Percentiles rank a stretch among this genome's conserved stretches.
Conservation (phyloP, 2,888 invertebrate genomes). For the Lasioglossum figueresi region DNA sequence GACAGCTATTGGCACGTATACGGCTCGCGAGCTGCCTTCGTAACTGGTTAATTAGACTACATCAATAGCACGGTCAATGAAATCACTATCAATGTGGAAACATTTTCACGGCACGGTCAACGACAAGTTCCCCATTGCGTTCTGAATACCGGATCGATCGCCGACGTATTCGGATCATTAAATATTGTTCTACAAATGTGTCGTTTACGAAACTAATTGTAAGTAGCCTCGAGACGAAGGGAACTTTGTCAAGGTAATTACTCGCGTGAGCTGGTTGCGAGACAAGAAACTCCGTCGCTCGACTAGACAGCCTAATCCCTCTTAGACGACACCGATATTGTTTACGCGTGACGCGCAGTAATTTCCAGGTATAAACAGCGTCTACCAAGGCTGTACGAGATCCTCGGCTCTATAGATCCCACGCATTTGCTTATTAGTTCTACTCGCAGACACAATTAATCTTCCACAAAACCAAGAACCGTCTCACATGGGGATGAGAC, state of each 20-base stretch:
- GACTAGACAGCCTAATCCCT: slow-evolving; percentile 16
- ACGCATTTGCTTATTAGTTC: slow-evolving; percentile 5
- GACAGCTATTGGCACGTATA: not conserved
- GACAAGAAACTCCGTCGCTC: slow-evolving; percentile 7
- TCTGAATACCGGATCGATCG: not conserved
- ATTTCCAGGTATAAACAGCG: not conserved
- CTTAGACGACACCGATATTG: slow-evolving; percentile 21
- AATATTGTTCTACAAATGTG: not conserved
- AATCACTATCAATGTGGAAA: not conserved
- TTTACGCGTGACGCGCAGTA: slow-evolving; percentile 10
- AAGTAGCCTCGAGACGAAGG: not conserved
- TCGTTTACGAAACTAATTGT: not conserved
- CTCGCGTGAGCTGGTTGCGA: not conserved
- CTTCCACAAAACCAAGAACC: not conserved
- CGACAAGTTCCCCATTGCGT: not conserved
- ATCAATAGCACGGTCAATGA: not conserved
- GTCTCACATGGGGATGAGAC: not conserved
- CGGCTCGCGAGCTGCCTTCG: not conserved
- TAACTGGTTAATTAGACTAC: slow-evolving; percentile 9
- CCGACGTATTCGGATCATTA: not conserved
- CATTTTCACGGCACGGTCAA: not conserved
- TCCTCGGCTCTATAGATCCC: not conserved
- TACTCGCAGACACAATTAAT: not conserved
- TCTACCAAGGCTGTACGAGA: not conserved
- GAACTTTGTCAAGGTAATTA: slow-evolving; percentile 10